Percentiles rank a stretch among this genome's conserved stretches.
Conservation (phyloP, 2,797 vertebrate genomes). For the Tympanoctomys barrerae region DNA sequence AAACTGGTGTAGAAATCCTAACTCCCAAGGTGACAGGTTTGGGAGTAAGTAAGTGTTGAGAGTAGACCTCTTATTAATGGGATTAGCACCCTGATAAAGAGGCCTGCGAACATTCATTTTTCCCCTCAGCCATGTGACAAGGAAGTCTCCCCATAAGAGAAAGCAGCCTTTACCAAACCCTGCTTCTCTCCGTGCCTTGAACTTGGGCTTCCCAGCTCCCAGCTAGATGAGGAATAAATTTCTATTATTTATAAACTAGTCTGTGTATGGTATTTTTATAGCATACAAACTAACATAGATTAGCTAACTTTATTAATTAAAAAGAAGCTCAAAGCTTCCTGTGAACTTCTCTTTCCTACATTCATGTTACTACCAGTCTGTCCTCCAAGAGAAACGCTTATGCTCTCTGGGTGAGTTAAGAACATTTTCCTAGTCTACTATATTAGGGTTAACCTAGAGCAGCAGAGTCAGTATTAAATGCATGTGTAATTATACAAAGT, state of each 20-base stretch:
- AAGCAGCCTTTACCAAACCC: background rate
- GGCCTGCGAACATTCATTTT: background rate
- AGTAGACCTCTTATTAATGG: background rate
- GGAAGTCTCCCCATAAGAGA: background rate
- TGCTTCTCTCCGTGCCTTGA: no score
- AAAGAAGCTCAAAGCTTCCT: background rate
- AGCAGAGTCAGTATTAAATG: background rate
- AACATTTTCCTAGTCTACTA: background rate
- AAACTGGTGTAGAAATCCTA: background rate
- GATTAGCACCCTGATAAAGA: background rate
- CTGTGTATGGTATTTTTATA: background rate
- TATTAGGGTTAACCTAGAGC: background rate
- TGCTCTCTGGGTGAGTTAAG: background rate
- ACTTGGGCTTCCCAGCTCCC: background rate
- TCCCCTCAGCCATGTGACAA: background rate
- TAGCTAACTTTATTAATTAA: background rate
- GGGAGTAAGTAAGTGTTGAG: background rate
- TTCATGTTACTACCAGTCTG: background rate
- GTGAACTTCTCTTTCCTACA: background rate
- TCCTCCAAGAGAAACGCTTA: background rate
- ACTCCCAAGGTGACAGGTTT: background rate
- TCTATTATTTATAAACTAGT: background rate
- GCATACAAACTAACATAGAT: background rate
- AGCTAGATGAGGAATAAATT: background rate
- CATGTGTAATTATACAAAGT: background rate